Evolutionary conservation across 2,888 invertebrate genomes (phyloP).

Genomic region (Agrypnus murinus): DNA sequence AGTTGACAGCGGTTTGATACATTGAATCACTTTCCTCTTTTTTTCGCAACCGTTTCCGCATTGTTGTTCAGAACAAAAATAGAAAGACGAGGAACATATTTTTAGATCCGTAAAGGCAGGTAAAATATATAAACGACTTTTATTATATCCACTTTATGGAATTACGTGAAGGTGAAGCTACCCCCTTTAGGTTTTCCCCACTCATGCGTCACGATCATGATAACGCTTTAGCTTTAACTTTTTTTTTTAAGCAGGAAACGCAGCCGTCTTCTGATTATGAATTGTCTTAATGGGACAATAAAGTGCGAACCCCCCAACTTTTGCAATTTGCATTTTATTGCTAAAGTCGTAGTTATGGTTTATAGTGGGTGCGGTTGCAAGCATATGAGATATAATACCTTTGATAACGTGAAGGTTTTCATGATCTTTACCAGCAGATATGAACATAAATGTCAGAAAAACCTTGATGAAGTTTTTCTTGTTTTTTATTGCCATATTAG

Average conservation of each 20-base stretch:
- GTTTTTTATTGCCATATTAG: too few relatives aligned
- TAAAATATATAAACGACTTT: constrained; percentile 12
- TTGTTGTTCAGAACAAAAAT: constrained; percentile 9
- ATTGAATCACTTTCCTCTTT: constrained; percentile 14
- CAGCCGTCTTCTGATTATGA: constrained; percentile 34
- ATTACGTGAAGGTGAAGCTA: not conserved
- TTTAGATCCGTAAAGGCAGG: constrained; percentile 7
- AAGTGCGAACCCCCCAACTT: constrained; percentile 34
- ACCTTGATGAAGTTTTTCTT: too few relatives aligned
- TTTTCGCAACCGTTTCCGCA: constrained; percentile 23
- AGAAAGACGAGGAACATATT: not conserved
- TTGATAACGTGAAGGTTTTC: too few relatives aligned
- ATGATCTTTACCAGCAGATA: too few relatives aligned
- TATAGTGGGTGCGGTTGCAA: constrained; percentile 26
- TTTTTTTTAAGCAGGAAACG: constrained; percentile 13
- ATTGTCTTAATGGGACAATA: constrained; percentile 39
- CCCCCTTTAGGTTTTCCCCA: constrained; percentile 42
- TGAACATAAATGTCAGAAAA: too few relatives aligned
- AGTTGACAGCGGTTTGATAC: constrained; percentile 24
- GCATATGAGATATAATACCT: constrained; percentile 9
- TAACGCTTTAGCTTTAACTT: constrained; percentile 20
- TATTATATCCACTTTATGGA: constrained; percentile 14
- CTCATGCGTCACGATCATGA: constrained; percentile 43
- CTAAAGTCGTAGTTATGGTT: constrained; percentile 26
- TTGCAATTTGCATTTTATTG: constrained; percentile 41